Percentiles rank a stretch among this genome's conserved stretches.
These are phyloP conservation scores for Brachypteracias leptosomus DNA, from an alignment of 2,113 vertebrate species.

Conservation along the genomic window DNA sequence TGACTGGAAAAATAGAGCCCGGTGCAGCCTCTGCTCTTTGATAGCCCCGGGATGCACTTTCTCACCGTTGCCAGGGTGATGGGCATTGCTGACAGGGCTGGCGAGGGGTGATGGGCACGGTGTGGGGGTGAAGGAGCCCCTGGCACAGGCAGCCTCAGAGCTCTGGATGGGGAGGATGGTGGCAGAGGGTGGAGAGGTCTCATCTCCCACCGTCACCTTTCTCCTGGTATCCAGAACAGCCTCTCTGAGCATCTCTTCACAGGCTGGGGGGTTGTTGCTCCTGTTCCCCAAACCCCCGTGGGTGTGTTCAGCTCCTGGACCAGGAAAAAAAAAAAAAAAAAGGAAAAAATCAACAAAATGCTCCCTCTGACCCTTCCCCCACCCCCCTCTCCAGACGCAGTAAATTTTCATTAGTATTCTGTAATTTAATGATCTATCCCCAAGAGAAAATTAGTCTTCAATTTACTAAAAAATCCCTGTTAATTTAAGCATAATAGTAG, in stretches of 20 bases:
- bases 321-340: neutral
- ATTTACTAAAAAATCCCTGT: constrained; percentile 28
- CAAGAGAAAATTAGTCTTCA: constrained; percentile 40
- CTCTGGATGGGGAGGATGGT: neutral
- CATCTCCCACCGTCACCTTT: fast-evolving
- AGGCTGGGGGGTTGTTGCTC: fast-evolving
- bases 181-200: neutral
- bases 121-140: neutral
- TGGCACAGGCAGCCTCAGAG: neutral
- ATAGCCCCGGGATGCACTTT: constrained; percentile 34
- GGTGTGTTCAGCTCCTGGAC: fast-evolving
- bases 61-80: constrained; percentile 72
- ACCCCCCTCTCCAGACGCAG: neutral
- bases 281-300: fast-evolving
- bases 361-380: neutral
- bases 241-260: fast-evolving
- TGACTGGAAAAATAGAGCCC: constrained; percentile 47
- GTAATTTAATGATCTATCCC: constrained; percentile 59
- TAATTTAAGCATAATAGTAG: neutral
- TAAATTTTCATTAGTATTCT: constrained; percentile 39
- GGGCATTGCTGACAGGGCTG: constrained; percentile 26
- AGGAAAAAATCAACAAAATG: neutral
- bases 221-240: neutral
- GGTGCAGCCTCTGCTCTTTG: neutral
- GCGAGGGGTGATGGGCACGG: constrained; percentile 20